These are phyloP conservation scores for Prionailurus bengalensis DNA, from an alignment of 2,113 vertebrate genomes.

Conservation along the genomic window DNA sequence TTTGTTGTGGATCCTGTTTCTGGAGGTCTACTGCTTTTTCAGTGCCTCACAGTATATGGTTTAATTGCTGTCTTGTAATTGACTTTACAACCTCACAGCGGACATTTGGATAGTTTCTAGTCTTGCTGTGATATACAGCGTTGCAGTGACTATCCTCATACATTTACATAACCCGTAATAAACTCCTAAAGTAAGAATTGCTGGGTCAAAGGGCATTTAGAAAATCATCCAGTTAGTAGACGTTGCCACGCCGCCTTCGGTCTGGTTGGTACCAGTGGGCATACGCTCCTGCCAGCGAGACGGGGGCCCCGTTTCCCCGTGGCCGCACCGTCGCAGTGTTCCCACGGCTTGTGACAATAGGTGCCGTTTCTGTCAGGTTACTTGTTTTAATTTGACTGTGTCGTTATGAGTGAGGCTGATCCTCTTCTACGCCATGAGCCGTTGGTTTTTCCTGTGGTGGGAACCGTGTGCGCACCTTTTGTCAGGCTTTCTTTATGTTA, in stretches of 20 bases:
- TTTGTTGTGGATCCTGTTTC: not conserved
- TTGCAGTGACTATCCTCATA: not conserved
- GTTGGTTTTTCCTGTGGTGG: not conserved
- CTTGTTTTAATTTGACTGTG: not conserved
- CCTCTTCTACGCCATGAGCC: too few species aligned
- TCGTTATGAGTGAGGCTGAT: not conserved
- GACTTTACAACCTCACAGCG: rapidly evolving
- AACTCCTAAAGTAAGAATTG: not conserved
- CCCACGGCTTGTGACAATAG: not conserved
- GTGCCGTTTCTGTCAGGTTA: not conserved
- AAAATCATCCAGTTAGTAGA: not conserved
- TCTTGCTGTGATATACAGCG: rapidly evolving
- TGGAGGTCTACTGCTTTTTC: not conserved
- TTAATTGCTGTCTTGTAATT: too few species aligned
- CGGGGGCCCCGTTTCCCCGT: too few species aligned
- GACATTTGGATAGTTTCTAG: not conserved
- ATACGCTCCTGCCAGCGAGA: rapidly evolving
- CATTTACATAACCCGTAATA: rapidly evolving
- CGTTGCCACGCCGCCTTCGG: too few species aligned
- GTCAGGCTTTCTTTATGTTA: not conserved
- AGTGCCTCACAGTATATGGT: not conserved
- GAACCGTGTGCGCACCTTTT: too few species aligned
- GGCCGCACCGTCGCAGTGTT: rapidly evolving
- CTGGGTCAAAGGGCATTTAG: not conserved
- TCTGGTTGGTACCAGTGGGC: not conserved